Evolutionary conservation across 2,113 vertebrate species (phyloP), one percentile per base, ranked within the genome.

Genomic region (Nycticebus coucang): DNA sequence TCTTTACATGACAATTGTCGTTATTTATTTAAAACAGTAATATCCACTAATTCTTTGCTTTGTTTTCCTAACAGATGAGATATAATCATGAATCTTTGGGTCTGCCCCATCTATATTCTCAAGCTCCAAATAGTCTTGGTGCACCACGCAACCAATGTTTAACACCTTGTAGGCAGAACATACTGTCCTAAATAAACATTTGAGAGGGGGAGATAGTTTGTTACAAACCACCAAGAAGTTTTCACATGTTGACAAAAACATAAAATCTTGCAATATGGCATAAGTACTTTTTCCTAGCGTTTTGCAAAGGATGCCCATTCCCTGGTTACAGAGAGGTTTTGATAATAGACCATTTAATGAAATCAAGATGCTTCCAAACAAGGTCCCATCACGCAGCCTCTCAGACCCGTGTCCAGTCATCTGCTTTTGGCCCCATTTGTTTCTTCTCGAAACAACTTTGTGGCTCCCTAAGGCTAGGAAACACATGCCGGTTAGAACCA

Each of bases 381-480:
- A 95, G 13, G 60, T 96, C 77, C 68, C 81, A 95, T 95, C 92
- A 84, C 60, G 68, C 35, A 87, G 97, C 88, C 89, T 96, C 53
- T 80, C 53, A 45, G 45, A n/a, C 17, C 26, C 28, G 22, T 94
- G 41, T 96, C 60, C 57, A 69, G 11, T 84, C 96, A 83, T 60
- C 72, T 93, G 91, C 45, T 96, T 86, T 97, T 95, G 50, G 68
- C 11, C 45, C n/a, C 19, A 9, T 64, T 60, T 21, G 17, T 37
- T 87, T 82, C 33, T 50, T 86, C 60, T 71, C 2, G 8, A 88
- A 91, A 80, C 53, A 75, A 69, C 68, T 68, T n/a, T 83, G 62
- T 87, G 96, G 85, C 57, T 88, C 89, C 94, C 86, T 1, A 50
- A 96, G 96, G 96, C 91, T 93, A 97, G 97, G 95, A 97, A 97